phyloP scores from a whole-genome alignment of 1,140 invertebrate species.

The Musca vetustissima region DNA sequence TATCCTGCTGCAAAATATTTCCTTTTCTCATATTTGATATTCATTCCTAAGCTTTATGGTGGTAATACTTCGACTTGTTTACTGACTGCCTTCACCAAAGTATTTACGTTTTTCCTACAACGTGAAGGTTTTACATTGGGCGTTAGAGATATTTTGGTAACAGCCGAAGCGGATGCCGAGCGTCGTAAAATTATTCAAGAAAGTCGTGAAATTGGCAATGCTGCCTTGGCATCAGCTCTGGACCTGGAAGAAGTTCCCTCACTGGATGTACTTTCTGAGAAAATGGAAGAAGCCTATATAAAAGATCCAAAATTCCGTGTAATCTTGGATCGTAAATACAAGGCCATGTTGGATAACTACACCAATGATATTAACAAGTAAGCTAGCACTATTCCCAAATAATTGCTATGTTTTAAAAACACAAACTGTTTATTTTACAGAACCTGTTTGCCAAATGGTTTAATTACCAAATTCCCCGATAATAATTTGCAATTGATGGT shows the following conservation, averaged over 20 bases:
- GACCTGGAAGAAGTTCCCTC: conserved; percentile 60
- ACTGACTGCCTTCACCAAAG: conserved; percentile 85
- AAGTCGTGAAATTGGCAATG: conserved; percentile 61
- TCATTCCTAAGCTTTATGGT: conserved; percentile 78
- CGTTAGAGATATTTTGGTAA: conserved; percentile 90
- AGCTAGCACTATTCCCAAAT: conserved; percentile 19
- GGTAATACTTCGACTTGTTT: conserved; percentile 77
- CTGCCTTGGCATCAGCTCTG: conserved; percentile 68
- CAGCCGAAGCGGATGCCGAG: conserved; percentile 68
- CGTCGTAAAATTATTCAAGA: conserved; percentile 72
- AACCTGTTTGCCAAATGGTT: conserved; percentile 76
- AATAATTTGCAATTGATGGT: conserved; percentile 99
- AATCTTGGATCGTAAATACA: conserved; percentile 83
- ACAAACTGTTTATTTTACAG: conserved; percentile 31
- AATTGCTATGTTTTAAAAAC: neutral
- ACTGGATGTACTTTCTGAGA: conserved; percentile 64
- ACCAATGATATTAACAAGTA: conserved; percentile 90
- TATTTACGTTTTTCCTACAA: conserved; percentile 91
- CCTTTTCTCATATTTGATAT: neutral
- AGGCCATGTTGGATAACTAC: conserved; percentile 75
- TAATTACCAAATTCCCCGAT: conserved; percentile 84
- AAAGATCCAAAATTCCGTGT: conserved; percentile 76
- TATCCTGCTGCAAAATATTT: neutral
- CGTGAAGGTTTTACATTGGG: conserved; percentile 92
- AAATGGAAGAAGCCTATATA: conserved; percentile 71